These are phyloP conservation scores for Drosophila mayri DNA, from an alignment of 1,140 invertebrate species.

Conservation along the genomic window DNA sequence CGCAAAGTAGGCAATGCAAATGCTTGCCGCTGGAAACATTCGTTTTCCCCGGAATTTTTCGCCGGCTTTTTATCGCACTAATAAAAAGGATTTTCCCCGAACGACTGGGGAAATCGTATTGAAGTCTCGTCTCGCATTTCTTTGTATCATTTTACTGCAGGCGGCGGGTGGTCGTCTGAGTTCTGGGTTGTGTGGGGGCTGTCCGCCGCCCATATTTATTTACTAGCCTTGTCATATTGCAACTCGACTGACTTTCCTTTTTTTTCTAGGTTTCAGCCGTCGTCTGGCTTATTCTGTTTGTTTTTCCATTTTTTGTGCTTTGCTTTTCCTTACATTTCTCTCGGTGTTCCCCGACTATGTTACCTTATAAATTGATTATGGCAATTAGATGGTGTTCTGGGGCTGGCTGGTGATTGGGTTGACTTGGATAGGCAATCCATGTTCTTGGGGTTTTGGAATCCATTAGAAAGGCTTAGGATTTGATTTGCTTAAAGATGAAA, in stretches of 20 bases:
- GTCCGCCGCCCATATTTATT: constrained; percentile 48
- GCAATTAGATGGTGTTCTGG: constrained; percentile 63
- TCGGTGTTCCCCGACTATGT: constrained; percentile 18
- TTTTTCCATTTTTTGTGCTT: constrained; percentile 42
- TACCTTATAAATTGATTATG: constrained; percentile 79
- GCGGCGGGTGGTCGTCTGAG: constrained; percentile 30
- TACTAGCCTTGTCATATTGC: constrained; percentile 77
- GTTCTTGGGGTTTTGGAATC: constrained; percentile 15
- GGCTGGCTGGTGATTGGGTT: constrained; percentile 16
- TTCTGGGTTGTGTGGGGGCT: constrained; percentile 21
- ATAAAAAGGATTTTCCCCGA: constrained; percentile 82
- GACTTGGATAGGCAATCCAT: constrained; percentile 32
- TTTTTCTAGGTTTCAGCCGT: constrained; percentile 12
- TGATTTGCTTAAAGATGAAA: constrained; percentile 38
- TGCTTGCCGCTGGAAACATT: constrained; percentile 36
- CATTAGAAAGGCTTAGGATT: constrained; percentile 42
- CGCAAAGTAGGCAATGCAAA: constrained; percentile 80
- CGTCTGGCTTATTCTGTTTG: constrained; percentile 65
- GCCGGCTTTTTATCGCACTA: constrained; percentile 72
- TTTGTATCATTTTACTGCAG: constrained; percentile 71
- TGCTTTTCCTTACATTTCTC: constrained; percentile 28
- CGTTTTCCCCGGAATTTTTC: constrained; percentile 25
- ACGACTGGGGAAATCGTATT: constrained; percentile 28
- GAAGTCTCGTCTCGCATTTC: constrained; percentile 68
- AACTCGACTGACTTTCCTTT: constrained; percentile 44